Base-by-base conservation (phyloP, 2,888 invertebrate genomes). In the Pseudococcus viburni region DNA sequence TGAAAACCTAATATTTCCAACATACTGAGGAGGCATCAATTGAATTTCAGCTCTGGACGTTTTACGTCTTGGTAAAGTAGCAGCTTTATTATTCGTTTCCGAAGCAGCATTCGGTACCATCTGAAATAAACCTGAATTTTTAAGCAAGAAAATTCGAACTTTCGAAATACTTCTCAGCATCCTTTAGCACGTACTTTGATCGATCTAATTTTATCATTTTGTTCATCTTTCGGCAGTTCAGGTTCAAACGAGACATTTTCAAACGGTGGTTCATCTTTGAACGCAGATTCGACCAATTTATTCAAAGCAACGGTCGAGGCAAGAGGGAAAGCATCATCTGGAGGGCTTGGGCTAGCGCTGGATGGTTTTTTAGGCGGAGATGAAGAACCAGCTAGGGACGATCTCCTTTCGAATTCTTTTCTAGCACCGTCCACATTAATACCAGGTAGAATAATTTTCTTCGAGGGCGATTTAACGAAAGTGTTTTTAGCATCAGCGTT, bases 371-470 rank as follows among this genome's bases (percentile, higher is more conserved):
- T 88, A 3, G 85, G 85, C 39, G 88, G 55, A n/a, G 88, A 88
- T 15, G 46, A 42, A 73, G 39, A 17, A 26, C 39, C 85, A 33
- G 19, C 48, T 11, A 26, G 59, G 91, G 91, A 68, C 95, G 93
- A 85, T 95, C 95, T 95, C 88, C 96, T 93, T 91, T 97, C 96
- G 91, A 96, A 97, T 90, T 96, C 96, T 90, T 95, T 95, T 90
- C 96, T 97, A 90, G 96, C 96, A 91, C 95, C 96, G 87, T 96
- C 96, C 0, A 97, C 96, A 91, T 95, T 96, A 19, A 96, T 96
- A 51, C 94, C 93, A 48, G 96, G 95, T 91, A 96, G 95, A 90
- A 96, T 94, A 86, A 96, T 93, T 92, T 96, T 97, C 92, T 96
- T 96, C 55, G 95, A 95, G 91, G 96, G 96, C 8, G 80, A 33